Evolutionary conservation across 2,797 vertebrate genomes (phyloP).

Genomic region (Scarus forsteni): DNA sequence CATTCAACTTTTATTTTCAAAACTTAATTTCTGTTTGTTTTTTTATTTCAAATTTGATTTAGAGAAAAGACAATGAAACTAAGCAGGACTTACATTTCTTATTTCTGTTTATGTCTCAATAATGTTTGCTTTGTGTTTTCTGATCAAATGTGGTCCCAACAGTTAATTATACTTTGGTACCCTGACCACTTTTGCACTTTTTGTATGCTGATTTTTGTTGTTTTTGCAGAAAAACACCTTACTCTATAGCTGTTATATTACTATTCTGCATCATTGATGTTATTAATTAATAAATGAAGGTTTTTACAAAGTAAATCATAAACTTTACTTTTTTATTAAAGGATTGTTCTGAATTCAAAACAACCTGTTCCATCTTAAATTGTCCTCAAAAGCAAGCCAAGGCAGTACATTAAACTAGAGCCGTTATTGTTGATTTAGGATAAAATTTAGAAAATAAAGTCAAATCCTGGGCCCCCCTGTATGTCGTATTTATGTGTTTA

Average conservation of each 20-base stretch:
- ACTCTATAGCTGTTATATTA: background rate
- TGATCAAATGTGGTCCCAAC: no score
- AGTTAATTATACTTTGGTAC: no score
- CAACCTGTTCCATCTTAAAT: background rate
- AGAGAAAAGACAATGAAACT: no score
- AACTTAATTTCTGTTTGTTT: no score
- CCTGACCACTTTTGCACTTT: conserved; percentile 33
- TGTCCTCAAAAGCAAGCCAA: background rate
- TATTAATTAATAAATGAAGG: conserved; percentile 59
- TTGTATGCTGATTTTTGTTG: conserved; percentile 1
- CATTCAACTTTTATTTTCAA: no score
- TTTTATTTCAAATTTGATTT: no score
- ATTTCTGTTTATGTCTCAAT: no score
- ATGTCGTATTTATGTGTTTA: conserved; percentile 17
- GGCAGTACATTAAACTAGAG: background rate
- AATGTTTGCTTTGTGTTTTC: no score
- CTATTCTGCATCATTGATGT: conserved; percentile 13
- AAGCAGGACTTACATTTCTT: no score
- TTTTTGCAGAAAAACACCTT: conserved; percentile 3
- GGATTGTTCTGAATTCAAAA: conserved; percentile 21
- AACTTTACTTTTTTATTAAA: conserved; percentile 16
- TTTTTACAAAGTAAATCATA: conserved; percentile 61
- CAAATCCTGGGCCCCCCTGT: background rate
- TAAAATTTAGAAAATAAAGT: background rate
- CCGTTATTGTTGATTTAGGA: background rate